Evolutionary conservation across 23 tunicate species (phyloP).

Genomic region (Trididemnum miniatum): DNA sequence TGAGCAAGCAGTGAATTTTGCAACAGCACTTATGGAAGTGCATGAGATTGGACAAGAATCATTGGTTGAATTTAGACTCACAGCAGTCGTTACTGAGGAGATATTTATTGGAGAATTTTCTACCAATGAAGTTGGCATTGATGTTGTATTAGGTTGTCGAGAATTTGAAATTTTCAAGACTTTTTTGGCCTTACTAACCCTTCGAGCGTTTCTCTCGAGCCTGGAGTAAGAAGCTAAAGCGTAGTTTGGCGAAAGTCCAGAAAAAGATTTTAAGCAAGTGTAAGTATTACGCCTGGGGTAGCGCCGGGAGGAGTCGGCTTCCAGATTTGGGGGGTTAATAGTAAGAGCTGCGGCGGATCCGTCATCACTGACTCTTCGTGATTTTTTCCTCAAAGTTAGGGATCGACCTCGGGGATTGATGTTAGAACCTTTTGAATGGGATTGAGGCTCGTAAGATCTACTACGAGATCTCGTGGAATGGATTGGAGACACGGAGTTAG

Average conservation of each 20-base stretch:
- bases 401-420: neutral
- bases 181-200: too few species aligned
- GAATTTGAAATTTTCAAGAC: too few species aligned
- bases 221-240: slow-evolving; percentile 78
- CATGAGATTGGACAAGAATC: too few species aligned
- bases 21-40: too few species aligned
- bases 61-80: too few species aligned
- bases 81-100: too few species aligned
- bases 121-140: too few species aligned
- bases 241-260: slow-evolving; percentile 82
- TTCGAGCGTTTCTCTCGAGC: too few species aligned
- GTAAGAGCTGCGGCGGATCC: neutral
- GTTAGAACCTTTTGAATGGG: neutral
- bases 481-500: neutral
- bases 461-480: slow-evolving; percentile 2
- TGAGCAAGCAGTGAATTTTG: too few species aligned
- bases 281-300: slow-evolving; percentile 74
- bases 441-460: slow-evolving; percentile 12
- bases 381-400: neutral
- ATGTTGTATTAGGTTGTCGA: too few species aligned
- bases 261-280: slow-evolving; percentile 83
- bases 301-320: slow-evolving; percentile 34
- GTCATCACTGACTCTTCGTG: neutral
- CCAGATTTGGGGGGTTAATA: neutral
- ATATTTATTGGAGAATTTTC: too few species aligned